Evolutionary conservation across 2,113 vertebrate genomes (phyloP).

Genomic region (Microcebus tavaratra): DNA sequence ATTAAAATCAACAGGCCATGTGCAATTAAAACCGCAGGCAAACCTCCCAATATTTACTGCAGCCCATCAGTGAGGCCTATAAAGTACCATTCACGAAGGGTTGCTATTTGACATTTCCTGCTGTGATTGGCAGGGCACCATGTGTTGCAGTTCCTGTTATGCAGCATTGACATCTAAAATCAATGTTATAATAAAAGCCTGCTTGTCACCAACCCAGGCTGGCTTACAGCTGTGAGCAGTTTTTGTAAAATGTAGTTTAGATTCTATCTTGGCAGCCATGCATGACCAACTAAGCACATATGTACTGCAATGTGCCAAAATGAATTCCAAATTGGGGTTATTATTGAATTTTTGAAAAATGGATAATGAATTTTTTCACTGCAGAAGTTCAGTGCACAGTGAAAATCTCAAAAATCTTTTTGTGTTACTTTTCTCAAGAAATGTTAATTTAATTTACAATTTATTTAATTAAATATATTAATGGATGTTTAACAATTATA

Average conservation of each 20-base stretch:
- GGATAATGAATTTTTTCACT: constrained; percentile 4
- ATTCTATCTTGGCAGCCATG: neutral
- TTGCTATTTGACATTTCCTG: neutral
- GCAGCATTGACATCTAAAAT: neutral
- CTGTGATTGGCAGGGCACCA: constrained; percentile 35
- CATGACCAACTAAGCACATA: neutral
- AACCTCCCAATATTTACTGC: constrained; percentile 58
- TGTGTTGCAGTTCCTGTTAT: constrained; percentile 18
- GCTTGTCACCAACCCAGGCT: neutral
- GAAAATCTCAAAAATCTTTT: neutral
- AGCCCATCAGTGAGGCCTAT: neutral
- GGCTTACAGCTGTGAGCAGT: constrained; percentile 39
- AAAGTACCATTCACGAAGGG: constrained; percentile 15
- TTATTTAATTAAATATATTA: constrained; percentile 9
- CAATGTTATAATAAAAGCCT: constrained; percentile 32
- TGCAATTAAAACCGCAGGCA: constrained; percentile 34
- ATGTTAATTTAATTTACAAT: neutral
- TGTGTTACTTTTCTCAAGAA: neutral
- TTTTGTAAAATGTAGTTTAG: constrained; percentile 45
- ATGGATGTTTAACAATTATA: neutral
- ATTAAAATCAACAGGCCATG: neutral
- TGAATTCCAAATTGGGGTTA: neutral
- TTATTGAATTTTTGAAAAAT: neutral
- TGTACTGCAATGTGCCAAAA: neutral
- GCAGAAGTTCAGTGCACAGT: neutral